These are phyloP conservation scores for Seriola quinqueradiata DNA, from an alignment of 2,113 vertebrate species.

Conservation along the genomic window DNA sequence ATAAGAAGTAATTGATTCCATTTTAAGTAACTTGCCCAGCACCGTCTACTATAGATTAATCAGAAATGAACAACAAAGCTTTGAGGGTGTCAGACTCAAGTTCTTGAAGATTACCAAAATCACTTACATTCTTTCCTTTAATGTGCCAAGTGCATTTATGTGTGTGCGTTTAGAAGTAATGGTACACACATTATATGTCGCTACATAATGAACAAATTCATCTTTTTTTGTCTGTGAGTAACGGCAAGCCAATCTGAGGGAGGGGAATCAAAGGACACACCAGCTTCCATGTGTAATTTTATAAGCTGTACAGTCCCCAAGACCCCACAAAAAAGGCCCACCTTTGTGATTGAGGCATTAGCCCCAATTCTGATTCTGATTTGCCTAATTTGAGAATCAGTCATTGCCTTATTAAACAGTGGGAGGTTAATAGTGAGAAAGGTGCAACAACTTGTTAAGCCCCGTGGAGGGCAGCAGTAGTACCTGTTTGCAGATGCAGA, in stretches of 20 bases:
- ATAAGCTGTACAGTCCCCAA: neutral
- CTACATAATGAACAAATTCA: too few relatives aligned
- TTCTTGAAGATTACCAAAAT: too few relatives aligned
- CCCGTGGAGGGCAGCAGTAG: constrained; percentile 65
- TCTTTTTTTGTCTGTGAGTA: too few relatives aligned
- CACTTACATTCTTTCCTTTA: neutral
- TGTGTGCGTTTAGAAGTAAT: neutral
- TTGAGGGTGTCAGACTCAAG: too few relatives aligned
- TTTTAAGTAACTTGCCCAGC: neutral
- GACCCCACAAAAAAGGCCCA: neutral
- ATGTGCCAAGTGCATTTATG: neutral
- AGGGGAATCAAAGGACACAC: neutral
- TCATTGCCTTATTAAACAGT: constrained; percentile 11
- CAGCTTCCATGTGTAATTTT: too few relatives aligned
- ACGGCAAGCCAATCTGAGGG: neutral
- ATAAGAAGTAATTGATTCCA: neutral
- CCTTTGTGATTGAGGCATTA: neutral
- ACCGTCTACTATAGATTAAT: too few relatives aligned
- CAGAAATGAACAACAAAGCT: too few relatives aligned
- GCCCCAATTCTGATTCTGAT: neutral
- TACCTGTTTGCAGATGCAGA: constrained; percentile 40
- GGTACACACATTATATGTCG: neutral
- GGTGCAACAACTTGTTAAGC: constrained; percentile 47
- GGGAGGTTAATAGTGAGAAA: constrained; percentile 5
- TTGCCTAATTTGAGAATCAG: neutral